Evolutionary conservation across 2,797 vertebrate species (phyloP).

Genomic region (Microctenopoma steveboyesi): DNA sequence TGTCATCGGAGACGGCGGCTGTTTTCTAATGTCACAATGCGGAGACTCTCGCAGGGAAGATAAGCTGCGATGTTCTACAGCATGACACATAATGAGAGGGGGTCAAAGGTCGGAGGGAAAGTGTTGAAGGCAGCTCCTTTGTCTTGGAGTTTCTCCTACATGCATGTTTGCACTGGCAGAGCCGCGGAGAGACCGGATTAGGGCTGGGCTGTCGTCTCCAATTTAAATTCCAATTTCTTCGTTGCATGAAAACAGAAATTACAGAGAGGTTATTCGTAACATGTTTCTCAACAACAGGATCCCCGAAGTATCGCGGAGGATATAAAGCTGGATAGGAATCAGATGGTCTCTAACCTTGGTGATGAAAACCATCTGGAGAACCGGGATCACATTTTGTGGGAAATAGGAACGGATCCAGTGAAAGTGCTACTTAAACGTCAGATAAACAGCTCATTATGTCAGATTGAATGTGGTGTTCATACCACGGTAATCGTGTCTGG

Average conservation of each 20-base stretch:
- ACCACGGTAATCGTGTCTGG: not conserved
- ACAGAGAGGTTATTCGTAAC: not conserved
- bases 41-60: slow-evolving; percentile 9
- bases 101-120: slow-evolving; percentile 20
- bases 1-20: slow-evolving; percentile 46
- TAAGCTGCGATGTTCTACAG: not conserved
- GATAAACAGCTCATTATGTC: not conserved
- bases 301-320: not conserved
- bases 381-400: not conserved
- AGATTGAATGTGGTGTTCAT: not conserved
- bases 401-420: not conserved
- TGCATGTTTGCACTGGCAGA: not conserved
- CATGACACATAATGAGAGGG: not conserved
- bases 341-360: slow-evolving; percentile 9
- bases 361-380: slow-evolving; percentile 9
- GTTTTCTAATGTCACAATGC: slow-evolving; percentile 37
- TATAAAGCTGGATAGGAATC: slow-evolving; percentile 5
- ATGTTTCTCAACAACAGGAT: not conserved
- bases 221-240: not conserved
- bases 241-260: slow-evolving; percentile 19
- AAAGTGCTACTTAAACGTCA: not conserved
- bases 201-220: not conserved
- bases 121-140: not conserved
- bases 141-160: not conserved
- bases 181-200: not conserved